Base-by-base conservation (phyloP, 2,113 vertebrate genomes). In the Oryzias woworae region DNA sequence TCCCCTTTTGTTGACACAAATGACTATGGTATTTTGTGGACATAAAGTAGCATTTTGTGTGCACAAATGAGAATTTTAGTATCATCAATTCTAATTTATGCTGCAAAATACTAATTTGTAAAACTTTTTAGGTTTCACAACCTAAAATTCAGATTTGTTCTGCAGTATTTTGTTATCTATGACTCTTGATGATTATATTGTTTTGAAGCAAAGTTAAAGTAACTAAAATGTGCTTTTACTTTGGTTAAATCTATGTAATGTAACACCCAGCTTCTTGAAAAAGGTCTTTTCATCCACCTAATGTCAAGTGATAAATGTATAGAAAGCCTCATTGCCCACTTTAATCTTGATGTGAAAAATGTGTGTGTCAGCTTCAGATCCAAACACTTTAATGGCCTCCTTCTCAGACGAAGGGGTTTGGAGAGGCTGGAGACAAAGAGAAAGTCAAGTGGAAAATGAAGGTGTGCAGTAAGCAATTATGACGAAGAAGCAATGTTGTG, bases 401-500 rank as follows among this genome's bases (percentile, higher is more conserved):
- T 46, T 62, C 66, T 41, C 55, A 41, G 3, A 42, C 24, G 6
- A 53, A 58, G 58, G 46, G 58, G 36, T 17, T 18, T 22, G 36
- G 43, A 24, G 60, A 28, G 50, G 31, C 20, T 6, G 44, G 48
- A 31, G 58, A 75, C 20, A 60, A 59, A 62, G 59, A 60, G 69
- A 69, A 46, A 74, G 62, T 67, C 55, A 62, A 66, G 78, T 65
- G 62, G 54, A 78, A 85, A 80, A 76, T 77, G 44, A 55, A 66
- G 55, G 62, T 42, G 65, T 75, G 71, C 26, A 26, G 65, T 66
- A 64, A 62, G 52, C 75, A 72, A 62, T 80, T 73, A 78, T 63
- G 75, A 85, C 45, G 14, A 61, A 79, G 66, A 65, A 69, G 78
- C 66, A 80, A 63, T 80, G 74, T 57, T 54, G 69, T 63, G 48